These are phyloP conservation scores for Cerceris ruficornis DNA, from an alignment of 2,888 invertebrate genomes.

Conservation along the genomic window DNA sequence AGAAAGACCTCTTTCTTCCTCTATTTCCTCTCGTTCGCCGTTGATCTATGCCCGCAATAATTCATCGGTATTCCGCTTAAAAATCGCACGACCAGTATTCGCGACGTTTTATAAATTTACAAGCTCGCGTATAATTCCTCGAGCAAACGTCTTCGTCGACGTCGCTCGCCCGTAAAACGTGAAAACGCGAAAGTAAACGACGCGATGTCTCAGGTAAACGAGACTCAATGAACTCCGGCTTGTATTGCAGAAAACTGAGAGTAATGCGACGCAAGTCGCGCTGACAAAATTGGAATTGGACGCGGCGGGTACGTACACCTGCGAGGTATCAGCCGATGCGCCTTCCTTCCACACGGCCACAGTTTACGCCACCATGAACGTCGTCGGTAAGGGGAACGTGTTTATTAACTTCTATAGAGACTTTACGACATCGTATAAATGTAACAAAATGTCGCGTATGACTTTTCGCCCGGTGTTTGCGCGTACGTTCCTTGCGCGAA, in stretches of 20 bases:
- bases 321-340: constrained; percentile 79
- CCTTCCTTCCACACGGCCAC: constrained; percentile 79
- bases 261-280: constrained; percentile 78
- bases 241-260: constrained; percentile 73
- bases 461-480: neutral
- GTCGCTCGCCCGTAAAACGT: neutral
- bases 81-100: too few species aligned
- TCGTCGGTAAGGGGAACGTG: constrained; percentile 73
- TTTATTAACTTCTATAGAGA: constrained; percentile 23
- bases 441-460: constrained; percentile 22
- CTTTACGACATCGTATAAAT: constrained; percentile 20
- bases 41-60: too few species aligned
- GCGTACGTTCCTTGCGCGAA: neutral
- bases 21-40: too few species aligned
- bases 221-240: constrained; percentile 34
- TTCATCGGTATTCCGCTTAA: too few species aligned
- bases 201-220: neutral
- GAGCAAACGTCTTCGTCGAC: neutral
- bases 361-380: constrained; percentile 75
- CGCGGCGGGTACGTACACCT: constrained; percentile 77
- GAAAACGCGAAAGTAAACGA: neutral
- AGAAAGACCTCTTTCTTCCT: constrained; percentile 37
- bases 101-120: too few species aligned
- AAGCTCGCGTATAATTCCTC: too few species aligned
- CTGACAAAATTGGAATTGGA: constrained; percentile 75